phyloP scores from a whole-genome alignment of 2,888 invertebrate genomes.

The Octodonta nipae region DNA sequence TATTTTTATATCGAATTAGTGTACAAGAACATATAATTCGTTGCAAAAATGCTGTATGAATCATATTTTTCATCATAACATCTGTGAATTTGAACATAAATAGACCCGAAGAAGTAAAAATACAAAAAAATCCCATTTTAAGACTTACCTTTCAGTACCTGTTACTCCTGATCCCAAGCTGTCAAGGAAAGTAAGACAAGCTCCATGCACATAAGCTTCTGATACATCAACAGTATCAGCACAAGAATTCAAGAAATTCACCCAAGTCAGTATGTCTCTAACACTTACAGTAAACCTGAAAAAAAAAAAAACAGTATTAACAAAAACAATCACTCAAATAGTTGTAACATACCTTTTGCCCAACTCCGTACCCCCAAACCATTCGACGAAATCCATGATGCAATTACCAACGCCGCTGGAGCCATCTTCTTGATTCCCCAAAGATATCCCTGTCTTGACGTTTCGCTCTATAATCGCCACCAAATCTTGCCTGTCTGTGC shows the following conservation, averaged over 20 bases:
- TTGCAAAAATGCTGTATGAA: no score
- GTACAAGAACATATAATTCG: no score
- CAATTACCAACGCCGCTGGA: constrained; percentile 49
- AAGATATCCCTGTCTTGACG: constrained; percentile 42
- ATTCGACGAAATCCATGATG: constrained; percentile 69
- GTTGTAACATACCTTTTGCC: constrained; percentile 41
- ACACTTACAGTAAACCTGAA: constrained; percentile 74
- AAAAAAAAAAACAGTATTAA: constrained; percentile 7
- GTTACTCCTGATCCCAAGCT: constrained; percentile 76
- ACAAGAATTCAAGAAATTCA: constrained; percentile 68
- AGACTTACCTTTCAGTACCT: constrained; percentile 48
- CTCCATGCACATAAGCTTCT: constrained; percentile 77
- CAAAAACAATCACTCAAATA: not conserved
- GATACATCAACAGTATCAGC: constrained; percentile 35
- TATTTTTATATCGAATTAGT: no score
- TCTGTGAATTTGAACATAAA: no score
- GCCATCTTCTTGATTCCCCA: constrained; percentile 41
- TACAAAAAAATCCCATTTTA: no score
- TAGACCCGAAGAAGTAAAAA: no score
- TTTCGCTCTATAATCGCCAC: constrained; percentile 71
- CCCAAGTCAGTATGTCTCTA: constrained; percentile 86
- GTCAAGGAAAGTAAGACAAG: constrained; percentile 81
- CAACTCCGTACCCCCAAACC: constrained; percentile 56
- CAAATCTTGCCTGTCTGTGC: constrained; percentile 59
- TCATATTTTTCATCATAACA: no score